Percentiles rank a stretch among this genome's conserved stretches.
Evolutionary conservation across 2,797 vertebrate species (phyloP).

Genomic region (Jordanella pulchra): DNA sequence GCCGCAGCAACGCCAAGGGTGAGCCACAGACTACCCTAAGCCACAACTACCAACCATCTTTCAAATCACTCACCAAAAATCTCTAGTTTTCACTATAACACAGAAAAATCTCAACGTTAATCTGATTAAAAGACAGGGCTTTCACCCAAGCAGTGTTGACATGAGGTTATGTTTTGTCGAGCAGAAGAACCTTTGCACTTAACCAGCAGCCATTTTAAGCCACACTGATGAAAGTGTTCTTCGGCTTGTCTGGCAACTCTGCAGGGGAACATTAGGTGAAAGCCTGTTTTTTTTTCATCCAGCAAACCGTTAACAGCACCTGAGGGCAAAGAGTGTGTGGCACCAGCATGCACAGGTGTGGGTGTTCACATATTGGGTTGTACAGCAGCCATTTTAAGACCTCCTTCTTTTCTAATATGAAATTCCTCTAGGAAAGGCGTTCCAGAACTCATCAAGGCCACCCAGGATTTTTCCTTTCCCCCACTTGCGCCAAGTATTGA

Average conservation of each 20-base stretch:
- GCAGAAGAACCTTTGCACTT: conserved; percentile 48
- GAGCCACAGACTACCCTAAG: conserved; percentile 60
- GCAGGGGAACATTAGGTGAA: conserved; percentile 55
- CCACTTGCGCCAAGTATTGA: conserved; percentile 79
- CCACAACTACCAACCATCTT: conserved; percentile 57
- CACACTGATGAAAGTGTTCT: conserved; percentile 59
- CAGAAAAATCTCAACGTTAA: conserved; percentile 29
- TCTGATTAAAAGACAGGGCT: conserved; percentile 75
- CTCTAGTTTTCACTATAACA: conserved; percentile 29
- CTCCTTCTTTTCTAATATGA: conserved; percentile 65
- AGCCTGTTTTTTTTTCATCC: conserved; percentile 27
- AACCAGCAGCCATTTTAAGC: conserved; percentile 77
- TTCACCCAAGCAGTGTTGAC: conserved; percentile 70
- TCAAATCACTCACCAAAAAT: conserved; percentile 43
- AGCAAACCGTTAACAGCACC: conserved; percentile 56
- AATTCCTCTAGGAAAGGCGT: conserved; percentile 76
- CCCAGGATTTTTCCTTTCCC: conserved; percentile 77
- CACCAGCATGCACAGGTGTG: conserved; percentile 45
- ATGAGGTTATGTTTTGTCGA: conserved; percentile 55
- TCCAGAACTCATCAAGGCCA: conserved; percentile 81
- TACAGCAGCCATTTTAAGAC: conserved; percentile 70
- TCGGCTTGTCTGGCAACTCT: conserved; percentile 64
- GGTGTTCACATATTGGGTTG: conserved; percentile 18
- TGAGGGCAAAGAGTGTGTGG: conserved; percentile 54
- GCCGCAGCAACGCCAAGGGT: conserved; percentile 75